A percentile compares a stretch with the other conserved stretches of the same genome.
Evolutionary conservation across 2,888 invertebrate species (phyloP).

Genomic region (Scrobipalpa costella): DNA sequence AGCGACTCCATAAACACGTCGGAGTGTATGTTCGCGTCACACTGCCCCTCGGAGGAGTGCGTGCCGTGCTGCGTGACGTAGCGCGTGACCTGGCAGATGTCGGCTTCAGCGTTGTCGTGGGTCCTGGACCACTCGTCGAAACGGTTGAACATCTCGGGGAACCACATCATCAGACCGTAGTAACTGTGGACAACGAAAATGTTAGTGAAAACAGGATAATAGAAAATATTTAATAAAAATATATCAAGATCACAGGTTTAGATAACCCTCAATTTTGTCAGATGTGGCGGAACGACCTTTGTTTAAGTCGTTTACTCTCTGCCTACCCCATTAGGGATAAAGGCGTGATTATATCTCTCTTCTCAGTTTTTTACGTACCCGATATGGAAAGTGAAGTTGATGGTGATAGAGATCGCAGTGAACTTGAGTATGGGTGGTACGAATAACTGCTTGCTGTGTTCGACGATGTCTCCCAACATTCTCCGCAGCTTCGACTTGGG

Average conservation of each 20-base stretch:
- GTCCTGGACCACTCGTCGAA: slow-evolving; percentile 89
- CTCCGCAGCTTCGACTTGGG: slow-evolving; percentile 85
- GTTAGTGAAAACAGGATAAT: not conserved
- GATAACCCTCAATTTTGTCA: no score
- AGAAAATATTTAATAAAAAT: not conserved
- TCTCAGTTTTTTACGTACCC: slow-evolving; percentile 78
- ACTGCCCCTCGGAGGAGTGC: slow-evolving; percentile 79
- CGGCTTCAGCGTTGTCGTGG: slow-evolving; percentile 84
- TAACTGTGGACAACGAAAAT: slow-evolving; percentile 84
- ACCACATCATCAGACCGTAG: slow-evolving; percentile 98
- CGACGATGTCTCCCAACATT: slow-evolving; percentile 88
- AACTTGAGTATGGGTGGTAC: slow-evolving; percentile 90
- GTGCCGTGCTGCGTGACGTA: slow-evolving; percentile 87
- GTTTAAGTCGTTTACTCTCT: no score
- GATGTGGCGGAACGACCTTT: no score
- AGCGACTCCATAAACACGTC: slow-evolving; percentile 92
- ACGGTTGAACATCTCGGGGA: slow-evolving; percentile 95
- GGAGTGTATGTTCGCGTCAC: slow-evolving; percentile 87
- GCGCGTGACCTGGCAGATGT: slow-evolving; percentile 88
- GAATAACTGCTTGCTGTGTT: slow-evolving; percentile 91
- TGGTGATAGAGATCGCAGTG: slow-evolving; percentile 91
- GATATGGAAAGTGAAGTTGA: slow-evolving; percentile 96
- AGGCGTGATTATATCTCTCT: no score
- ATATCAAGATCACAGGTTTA: not conserved
- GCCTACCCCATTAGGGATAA: no score